These are phyloP conservation scores for Xylocampa areola DNA, from an alignment of 2,888 invertebrate genomes.

Conservation along the genomic window DNA sequence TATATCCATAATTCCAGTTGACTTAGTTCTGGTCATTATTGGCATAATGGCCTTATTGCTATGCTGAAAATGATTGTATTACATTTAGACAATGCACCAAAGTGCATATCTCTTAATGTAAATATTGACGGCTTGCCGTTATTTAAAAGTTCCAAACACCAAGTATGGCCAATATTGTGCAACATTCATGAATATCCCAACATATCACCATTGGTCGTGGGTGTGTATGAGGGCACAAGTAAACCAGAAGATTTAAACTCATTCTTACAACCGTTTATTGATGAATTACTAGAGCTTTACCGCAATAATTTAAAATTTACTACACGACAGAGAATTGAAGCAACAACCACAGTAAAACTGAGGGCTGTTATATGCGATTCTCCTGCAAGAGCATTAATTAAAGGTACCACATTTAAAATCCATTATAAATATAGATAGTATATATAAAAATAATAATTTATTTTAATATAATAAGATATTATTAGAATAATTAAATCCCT, in stretches of 20 bases:
- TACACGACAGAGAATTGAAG: neutral
- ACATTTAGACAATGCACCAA: too few species aligned
- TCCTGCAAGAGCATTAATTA: conserved; percentile 20
- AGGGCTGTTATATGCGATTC: conserved; percentile 30
- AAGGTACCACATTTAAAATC: too few species aligned
- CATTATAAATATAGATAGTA: too few species aligned
- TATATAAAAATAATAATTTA: conserved; percentile 1
- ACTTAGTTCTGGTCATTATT: too few species aligned
- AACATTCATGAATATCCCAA: conserved; percentile 11
- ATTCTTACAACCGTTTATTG: conserved; percentile 13
- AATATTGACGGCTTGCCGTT: conserved; percentile 32
- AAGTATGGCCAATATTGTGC: conserved; percentile 23
- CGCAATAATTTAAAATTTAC: neutral
- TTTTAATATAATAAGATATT: conserved; percentile 8
- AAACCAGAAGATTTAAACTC: conserved; percentile 8
- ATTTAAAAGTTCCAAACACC: conserved; percentile 36
- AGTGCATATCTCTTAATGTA: too few species aligned
- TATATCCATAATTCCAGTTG: too few species aligned
- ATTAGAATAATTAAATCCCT: neutral
- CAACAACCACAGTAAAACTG: conserved; percentile 6
- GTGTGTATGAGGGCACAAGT: conserved; percentile 19
- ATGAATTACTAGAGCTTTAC: conserved; percentile 10
- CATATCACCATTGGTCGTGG: conserved; percentile 10
- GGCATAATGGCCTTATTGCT: neutral
- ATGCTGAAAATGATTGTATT: neutral